Base-by-base conservation (phyloP, 1,140 invertebrate genomes). In the Andrena cerasifolii region DNA sequence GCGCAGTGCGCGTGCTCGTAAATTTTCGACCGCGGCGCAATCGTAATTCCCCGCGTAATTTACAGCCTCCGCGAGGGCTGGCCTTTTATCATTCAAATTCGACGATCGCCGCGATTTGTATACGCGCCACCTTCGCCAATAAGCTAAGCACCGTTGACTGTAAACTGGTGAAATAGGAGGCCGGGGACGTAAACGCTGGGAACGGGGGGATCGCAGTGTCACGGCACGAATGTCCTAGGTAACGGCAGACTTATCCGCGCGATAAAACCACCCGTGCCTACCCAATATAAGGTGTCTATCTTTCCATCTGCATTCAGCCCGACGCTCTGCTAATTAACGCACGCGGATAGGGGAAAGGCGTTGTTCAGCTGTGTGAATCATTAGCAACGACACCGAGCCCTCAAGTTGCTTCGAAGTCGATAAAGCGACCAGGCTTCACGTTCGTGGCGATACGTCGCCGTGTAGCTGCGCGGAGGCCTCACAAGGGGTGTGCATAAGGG, bases 261-360 rank as follows among this genome's bases (percentile, higher is more conserved):
- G 66, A 77, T 76, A 70, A 76, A 77, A 68, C 61, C 45, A 53
- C 24, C 54, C 45, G 26, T n/a, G 40, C 59, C 24, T 54, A 28
- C 3, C 47, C 56, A 28, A 58, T 78, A 79, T 79, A 62, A 70
- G 47, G n/a, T 63, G 71, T 63, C 61, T 67, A 75, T 66, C 77
- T 81, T 61, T 56, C 75, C 56, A 70, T 59, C 53, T 36, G 67
- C 70, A 59, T 40, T 62, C 54, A 40, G 36, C 53, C 65, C 59
- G 26, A 16, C 65, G 47, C 49, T 45, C 59, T 56, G 53, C 66
- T 83, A 83, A 83, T 83, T 76, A 76, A 77, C 47, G 58, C 68
- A 58, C 43, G 53, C 65, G 45, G 62, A 77, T 59, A 58, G 45
- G 62, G 47, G 79, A 81, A 66, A 51, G 49, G 56, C 56, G 66